Evolutionary conservation across 1,140 invertebrate species (phyloP), one percentile per base, ranked within the genome.

Genomic region (Xylocopa sonorina): DNA sequence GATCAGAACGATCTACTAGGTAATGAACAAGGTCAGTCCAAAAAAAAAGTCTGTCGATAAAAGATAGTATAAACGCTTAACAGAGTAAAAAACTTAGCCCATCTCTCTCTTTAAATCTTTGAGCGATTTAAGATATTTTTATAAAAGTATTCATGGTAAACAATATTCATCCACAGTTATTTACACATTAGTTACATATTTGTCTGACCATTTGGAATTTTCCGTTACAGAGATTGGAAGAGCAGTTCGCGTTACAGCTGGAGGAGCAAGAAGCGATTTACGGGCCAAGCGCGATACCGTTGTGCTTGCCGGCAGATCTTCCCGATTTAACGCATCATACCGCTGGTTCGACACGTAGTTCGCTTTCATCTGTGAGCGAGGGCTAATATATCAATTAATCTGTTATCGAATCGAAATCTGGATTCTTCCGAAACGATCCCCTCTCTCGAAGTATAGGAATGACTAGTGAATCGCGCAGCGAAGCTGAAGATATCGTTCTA

Each of bases 241-340:
- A 98, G 88, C 96, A 97, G 87, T 98, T 98, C 90, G 94, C 94
- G 68, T 93, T 95, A 78, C 97, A 98, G 90, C 91, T 97, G 78
- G 96, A 97, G 88, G 97, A 98, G 86, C 97, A 98, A 92, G 96
- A 97, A 90, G 94, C 95, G 66, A 95, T 97, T 85, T 97, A 95
- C 83, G 94, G 94, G 0, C 93, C 94, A 78, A 94, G 92, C 82
- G 93, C 91, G 48, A 93, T 91, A 83, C 94, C 93, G 71, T 92
- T 93, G 81, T 93, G 94, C 75, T 92, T 96, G 80, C 95, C 95
- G 27, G 85, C 94, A 55, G 95, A 96, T 91, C 92, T 95, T 60
- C 92, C 95, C 18, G 94, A 95, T 48, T 88, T 94, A 32, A 93
- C 92, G 12, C 92, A 93, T 73, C 92, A 92, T 58, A 94, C 94